Evolutionary conservation across 2,113 vertebrate genomes (phyloP), one percentile per base, ranked within the genome.

Genomic region (Redunca redunca): DNA sequence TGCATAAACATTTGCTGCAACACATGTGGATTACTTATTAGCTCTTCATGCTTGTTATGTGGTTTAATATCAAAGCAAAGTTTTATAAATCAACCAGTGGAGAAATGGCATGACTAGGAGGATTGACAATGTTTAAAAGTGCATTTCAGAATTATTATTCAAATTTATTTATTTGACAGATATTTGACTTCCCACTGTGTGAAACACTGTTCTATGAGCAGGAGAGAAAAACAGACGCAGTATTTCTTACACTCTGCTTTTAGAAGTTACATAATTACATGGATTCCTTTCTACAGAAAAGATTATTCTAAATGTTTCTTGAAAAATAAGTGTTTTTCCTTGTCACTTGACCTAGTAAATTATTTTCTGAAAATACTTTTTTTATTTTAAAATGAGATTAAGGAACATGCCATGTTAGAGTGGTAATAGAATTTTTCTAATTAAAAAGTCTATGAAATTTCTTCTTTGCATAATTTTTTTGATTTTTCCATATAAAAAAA

Each of bases 331-430:
- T 88, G 28, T 64, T 55, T 88, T 71, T 57, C n/a, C 77, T 74
- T 86, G 46, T 88, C 43, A 50, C 43, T 87, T 96, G 78, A 83
- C 67, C 71, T 95, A 48, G 3, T 36, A 88, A 90, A 90, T 95
- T 94, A 58, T 62, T 95, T 94, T 85, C 95, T 86, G 55, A 95
- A 95, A 96, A 87, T 16, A 62, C 4, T 14, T 58, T 80, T 84
- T 43, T 81, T 81, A 77, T 87, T 91, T 97, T 67, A 88, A 94
- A 94, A 89, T 93, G 52, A 96, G 94, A 94, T 96, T 83, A 62
- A 95, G 33, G 40, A 94, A 52, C 26, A 85, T 86, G 55, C 36
- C 60, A 6, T 60, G 48, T 86, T 60, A 36, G 19, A 90, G 15
- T 46, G n/a, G n/a, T 50, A 83, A 50, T 92, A 25, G 21, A 77